Evolutionary conservation across 1,140 invertebrate species (phyloP).

Genomic region (Hycleus cichorii): DNA sequence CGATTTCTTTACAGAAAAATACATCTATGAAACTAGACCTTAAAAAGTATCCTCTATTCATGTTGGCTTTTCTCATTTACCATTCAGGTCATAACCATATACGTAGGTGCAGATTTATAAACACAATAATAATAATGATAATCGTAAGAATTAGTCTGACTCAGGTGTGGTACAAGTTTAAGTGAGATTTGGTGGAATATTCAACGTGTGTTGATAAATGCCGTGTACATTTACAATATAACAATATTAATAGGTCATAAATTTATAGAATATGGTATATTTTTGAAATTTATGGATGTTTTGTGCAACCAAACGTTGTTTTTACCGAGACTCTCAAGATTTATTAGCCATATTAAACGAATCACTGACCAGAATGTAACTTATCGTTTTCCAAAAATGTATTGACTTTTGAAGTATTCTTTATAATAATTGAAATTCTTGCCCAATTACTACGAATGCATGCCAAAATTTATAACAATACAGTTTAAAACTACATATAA

Average conservation of each 20-base stretch:
- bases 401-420: constrained; percentile 9
- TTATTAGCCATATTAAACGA: constrained; percentile 15
- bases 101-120: too few relatives aligned
- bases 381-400: constrained; percentile 14
- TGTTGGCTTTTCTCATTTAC: too few relatives aligned
- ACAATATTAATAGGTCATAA: constrained; percentile 16
- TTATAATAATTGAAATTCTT: too few relatives aligned
- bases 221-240: constrained; percentile 15
- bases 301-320: constrained; percentile 15
- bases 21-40: constrained; percentile 8
- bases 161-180: too few relatives aligned
- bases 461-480: too few relatives aligned
- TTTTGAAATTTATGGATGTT: constrained; percentile 15
- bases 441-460: too few relatives aligned
- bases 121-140: too few relatives aligned
- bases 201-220: constrained; percentile 11
- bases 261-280: constrained; percentile 16
- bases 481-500: too few relatives aligned
- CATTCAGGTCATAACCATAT: too few relatives aligned
- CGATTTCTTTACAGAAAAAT: constrained; percentile 9
- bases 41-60: too few relatives aligned
- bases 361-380: constrained; percentile 14
- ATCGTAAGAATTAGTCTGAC: too few relatives aligned
- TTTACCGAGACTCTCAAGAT: constrained; percentile 13
- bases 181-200: constrained; percentile 2